A percentile compares a stretch with the other conserved stretches of the same genome.
These are phyloP conservation scores for Schrankia costaestrigalis DNA, from an alignment of 2,888 invertebrate species.

Conservation along the genomic window DNA sequence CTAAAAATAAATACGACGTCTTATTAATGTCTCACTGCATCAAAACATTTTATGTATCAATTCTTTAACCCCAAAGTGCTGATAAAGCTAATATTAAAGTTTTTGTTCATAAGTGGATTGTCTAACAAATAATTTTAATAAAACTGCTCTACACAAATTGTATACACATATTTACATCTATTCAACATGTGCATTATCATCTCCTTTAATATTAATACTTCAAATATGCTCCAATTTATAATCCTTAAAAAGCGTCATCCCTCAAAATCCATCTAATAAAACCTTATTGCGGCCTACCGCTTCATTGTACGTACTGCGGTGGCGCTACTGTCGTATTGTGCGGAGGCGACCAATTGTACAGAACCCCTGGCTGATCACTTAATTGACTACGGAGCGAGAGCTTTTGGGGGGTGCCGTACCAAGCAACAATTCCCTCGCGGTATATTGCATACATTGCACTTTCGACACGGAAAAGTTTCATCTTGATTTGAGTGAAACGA, in stretches of 20 bases:
- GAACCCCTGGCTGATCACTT: conserved; percentile 78
- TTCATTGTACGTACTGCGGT: conserved; percentile 45
- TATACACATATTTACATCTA: conserved; percentile 24
- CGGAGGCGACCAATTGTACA: conserved; percentile 76
- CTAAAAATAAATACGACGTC: no score
- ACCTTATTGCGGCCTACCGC: conserved; percentile 48
- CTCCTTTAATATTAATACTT: conserved; percentile 31
- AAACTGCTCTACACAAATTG: conserved; percentile 26
- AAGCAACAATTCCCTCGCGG: conserved; percentile 16
- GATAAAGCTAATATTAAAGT: no score
- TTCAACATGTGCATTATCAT: conserved; percentile 28
- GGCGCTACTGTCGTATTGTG: conserved; percentile 68
- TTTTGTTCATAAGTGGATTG: no score
- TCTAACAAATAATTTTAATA: no score
- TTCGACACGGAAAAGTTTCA: no score
- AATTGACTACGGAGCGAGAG: conserved; percentile 74
- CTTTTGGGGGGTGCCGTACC: conserved; percentile 48
- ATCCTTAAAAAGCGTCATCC: conserved; percentile 54
- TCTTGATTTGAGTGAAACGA: not conserved
- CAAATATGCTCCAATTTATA: conserved; percentile 40
- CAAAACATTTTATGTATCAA: no score
- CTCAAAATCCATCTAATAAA: conserved; percentile 63
- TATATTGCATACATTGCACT: conserved; percentile 34
- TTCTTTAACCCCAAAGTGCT: no score
- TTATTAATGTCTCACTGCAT: no score